A percentile compares a stretch with the other conserved stretches of the same genome.
phyloP scores from a whole-genome alignment of 2,888 invertebrate genomes.

The Drosophila colorata region DNA sequence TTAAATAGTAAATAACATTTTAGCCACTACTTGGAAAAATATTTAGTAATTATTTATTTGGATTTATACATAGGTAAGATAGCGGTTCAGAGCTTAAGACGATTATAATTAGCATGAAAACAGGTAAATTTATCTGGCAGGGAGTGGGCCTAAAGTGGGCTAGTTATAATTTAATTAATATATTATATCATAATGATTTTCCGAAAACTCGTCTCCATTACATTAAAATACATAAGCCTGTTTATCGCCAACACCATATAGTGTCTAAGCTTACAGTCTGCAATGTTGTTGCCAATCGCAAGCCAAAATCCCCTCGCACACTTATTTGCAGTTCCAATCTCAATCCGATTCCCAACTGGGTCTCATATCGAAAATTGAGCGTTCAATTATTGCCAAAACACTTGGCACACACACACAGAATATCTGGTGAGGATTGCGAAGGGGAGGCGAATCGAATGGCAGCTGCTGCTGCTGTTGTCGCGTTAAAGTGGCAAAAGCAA shows the following conservation, averaged over 20 bases:
- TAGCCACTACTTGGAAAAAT: constrained; percentile 74
- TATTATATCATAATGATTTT: not conserved
- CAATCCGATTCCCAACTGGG: constrained; percentile 16
- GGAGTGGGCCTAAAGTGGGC: not conserved
- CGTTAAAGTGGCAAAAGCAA: constrained; percentile 82
- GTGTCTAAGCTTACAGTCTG: not conserved
- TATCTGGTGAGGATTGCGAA: constrained; percentile 4
- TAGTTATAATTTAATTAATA: not conserved
- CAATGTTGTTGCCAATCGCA: constrained; percentile 4
- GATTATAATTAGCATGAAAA: constrained; percentile 13
- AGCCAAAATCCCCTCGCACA: constrained; percentile 13
- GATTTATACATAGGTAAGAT: constrained; percentile 34
- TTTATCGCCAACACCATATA: constrained; percentile 1
- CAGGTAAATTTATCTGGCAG: not conserved
- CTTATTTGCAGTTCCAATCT: constrained; percentile 26
- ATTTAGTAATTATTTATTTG: constrained; percentile 32
- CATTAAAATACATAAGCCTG: constrained; percentile 9
- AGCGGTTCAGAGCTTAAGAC: constrained; percentile 39
- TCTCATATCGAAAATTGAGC: constrained; percentile 75
- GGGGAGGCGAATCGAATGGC: constrained; percentile 3
- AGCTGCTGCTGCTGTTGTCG: constrained; percentile 67
- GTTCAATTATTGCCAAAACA: constrained; percentile 79
- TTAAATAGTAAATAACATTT: constrained; percentile 71
- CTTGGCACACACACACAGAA: constrained; percentile 49
- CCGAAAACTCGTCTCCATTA: not conserved